A percentile compares a stretch with the other conserved stretches of the same genome.
These are phyloP conservation scores for Loriculus beryllinus DNA, from an alignment of 2,797 vertebrate species.

Conservation along the genomic window DNA sequence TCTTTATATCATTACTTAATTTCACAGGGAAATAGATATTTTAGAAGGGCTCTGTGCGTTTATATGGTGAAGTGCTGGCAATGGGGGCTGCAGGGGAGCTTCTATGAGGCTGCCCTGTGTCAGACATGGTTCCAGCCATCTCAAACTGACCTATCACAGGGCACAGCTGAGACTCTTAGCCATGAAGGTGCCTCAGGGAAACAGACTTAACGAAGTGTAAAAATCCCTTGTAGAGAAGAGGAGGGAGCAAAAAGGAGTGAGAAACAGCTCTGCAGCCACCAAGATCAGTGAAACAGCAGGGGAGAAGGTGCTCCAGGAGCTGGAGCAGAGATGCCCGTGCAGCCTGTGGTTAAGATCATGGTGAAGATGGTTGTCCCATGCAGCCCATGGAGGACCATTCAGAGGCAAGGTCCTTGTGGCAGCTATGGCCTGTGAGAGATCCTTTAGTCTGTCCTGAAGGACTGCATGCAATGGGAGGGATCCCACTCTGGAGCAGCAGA, in stretches of 20 bases:
- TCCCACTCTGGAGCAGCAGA: neutral
- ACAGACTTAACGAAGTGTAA: neutral
- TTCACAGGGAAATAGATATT: neutral
- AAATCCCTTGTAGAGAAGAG: neutral
- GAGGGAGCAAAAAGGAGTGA: neutral
- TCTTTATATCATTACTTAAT: neutral
- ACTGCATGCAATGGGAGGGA: accelerated
- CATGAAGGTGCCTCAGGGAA: accelerated
- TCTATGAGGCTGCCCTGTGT: neutral
- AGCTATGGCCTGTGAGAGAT: accelerated
- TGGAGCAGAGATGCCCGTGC: neutral
- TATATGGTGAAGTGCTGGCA: accelerated
- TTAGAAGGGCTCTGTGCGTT: neutral
- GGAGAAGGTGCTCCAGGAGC: neutral
- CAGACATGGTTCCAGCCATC: neutral
- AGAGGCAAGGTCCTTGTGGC: neutral
- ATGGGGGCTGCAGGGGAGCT: accelerated
- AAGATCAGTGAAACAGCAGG: neutral
- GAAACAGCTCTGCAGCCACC: neutral
- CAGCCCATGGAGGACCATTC: too few species aligned
- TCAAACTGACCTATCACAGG: accelerated
- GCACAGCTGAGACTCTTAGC: accelerated
- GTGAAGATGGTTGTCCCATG: neutral
- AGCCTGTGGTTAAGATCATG: accelerated
- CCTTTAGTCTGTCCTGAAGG: neutral